These are phyloP conservation scores for Eilema caniola DNA, from an alignment of 2,888 invertebrate genomes.

Conservation along the genomic window DNA sequence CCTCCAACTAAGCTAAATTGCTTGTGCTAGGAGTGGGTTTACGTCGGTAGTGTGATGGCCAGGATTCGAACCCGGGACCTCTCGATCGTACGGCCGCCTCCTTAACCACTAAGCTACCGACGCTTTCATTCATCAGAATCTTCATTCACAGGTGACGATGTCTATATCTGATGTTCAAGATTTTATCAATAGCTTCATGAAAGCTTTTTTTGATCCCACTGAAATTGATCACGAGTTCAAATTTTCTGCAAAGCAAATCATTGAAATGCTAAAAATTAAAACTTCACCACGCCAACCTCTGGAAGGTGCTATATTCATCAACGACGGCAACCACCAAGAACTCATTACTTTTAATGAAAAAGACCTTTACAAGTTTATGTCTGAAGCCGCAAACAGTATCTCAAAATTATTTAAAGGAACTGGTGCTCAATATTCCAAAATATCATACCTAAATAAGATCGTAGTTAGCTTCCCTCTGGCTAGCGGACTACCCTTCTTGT, in stretches of 20 bases:
- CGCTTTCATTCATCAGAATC: too few species aligned
- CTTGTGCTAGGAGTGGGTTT: too few species aligned
- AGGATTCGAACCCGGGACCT: too few species aligned
- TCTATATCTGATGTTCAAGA: conserved; percentile 72
- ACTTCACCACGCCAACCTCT: conserved; percentile 82
- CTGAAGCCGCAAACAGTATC: not conserved
- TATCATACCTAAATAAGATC: not conserved
- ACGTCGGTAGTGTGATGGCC: too few species aligned
- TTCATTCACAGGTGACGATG: conserved; percentile 63
- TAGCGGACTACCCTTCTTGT: conserved; percentile 1
- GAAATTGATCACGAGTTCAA: conserved; percentile 64
- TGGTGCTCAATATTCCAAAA: not conserved
- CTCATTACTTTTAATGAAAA: conserved; percentile 85
- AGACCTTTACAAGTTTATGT: conserved; percentile 65
- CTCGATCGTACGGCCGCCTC: too few species aligned
- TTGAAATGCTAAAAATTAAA: conserved; percentile 86
- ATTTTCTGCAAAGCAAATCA: conserved; percentile 86
- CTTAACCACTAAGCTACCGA: too few species aligned
- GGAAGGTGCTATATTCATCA: conserved; percentile 85
- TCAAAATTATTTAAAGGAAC: not conserved
- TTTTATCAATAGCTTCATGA: conserved; percentile 60
- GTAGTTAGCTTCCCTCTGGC: not conserved
- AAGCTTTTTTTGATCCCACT: conserved; percentile 38
- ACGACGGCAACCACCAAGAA: conserved; percentile 77
- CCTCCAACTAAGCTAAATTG: too few species aligned